Percentiles rank a stretch among this genome's conserved stretches.
Conservation (phyloP, 2,888 invertebrate genomes). For the Podotricha telesiphe region DNA sequence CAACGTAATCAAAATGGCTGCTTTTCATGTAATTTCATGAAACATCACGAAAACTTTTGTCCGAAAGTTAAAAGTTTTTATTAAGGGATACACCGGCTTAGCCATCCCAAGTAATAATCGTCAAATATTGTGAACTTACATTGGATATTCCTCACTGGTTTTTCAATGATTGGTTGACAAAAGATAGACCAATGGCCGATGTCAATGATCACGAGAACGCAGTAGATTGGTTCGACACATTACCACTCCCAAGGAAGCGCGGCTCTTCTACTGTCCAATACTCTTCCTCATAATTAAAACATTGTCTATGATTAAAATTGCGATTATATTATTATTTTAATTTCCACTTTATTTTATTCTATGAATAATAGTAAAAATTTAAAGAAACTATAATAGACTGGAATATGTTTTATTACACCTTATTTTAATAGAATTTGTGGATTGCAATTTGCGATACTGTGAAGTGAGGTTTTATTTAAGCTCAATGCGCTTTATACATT, state of each 20-base stretch:
- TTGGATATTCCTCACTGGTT: conserved; percentile 85
- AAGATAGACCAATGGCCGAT: conserved; percentile 93
- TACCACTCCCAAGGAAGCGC: conserved; percentile 86
- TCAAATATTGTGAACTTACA: conserved; percentile 79
- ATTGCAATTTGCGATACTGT: neutral
- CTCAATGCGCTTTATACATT: no score
- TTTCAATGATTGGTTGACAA: conserved; percentile 95
- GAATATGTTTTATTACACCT: neutral
- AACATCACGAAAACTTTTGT: conserved; percentile 50
- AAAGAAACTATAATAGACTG: neutral
- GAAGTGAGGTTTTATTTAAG: neutral
- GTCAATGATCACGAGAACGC: conserved; percentile 89
- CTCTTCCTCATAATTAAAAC: conserved; percentile 72
- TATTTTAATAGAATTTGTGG: no score
- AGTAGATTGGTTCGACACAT: conserved; percentile 86
- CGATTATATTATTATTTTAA: neutral
- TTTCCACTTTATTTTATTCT: neutral
- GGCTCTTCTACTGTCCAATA: conserved; percentile 70
- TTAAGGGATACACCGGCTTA: conserved; percentile 53
- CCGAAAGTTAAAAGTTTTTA: conserved; percentile 49
- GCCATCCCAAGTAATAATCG: conserved; percentile 63
- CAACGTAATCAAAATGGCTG: conserved; percentile 81
- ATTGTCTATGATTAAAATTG: conserved; percentile 65
- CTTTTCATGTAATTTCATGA: conserved; percentile 66
- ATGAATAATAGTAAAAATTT: neutral